Evolutionary conservation across 2,888 invertebrate species (phyloP).

Genomic region (Acrobasis repandana): DNA sequence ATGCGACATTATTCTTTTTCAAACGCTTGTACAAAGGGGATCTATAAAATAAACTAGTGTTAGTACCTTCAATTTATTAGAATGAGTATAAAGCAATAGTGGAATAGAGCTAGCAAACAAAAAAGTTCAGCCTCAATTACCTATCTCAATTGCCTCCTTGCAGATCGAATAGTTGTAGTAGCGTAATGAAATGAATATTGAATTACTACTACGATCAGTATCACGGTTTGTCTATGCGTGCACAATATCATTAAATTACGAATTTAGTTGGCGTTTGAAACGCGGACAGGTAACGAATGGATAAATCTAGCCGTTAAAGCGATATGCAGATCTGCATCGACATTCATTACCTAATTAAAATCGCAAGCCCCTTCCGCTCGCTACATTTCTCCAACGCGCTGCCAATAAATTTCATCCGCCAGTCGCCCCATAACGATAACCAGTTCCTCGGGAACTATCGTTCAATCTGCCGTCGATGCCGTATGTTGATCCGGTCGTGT

Average conservation of each 20-base stretch:
- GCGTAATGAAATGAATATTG: conserved; percentile 32
- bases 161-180: conserved; percentile 29
- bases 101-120: conserved; percentile 17
- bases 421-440: conserved; percentile 83
- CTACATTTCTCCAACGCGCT: conserved; percentile 82
- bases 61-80: conserved; percentile 8
- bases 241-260: conserved; percentile 53
- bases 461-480: conserved; percentile 83
- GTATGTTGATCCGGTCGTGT: conserved; percentile 83
- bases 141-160: conserved; percentile 18
- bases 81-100: background rate
- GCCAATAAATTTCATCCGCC: conserved; percentile 83
- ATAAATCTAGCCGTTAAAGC: conserved; percentile 80
- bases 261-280: conserved; percentile 68
- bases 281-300: conserved; percentile 67
- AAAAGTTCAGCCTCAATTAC: conserved; percentile 24
- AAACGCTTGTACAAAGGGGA: conserved; percentile 24
- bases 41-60: conserved; percentile 16
- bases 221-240: conserved; percentile 42
- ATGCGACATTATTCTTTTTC: conserved; percentile 31
- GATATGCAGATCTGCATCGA: conserved; percentile 83
- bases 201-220: conserved; percentile 34
- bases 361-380: conserved; percentile 82
- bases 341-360: conserved; percentile 84
- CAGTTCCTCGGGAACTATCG: conserved; percentile 83